Conservation (phyloP, 2,888 invertebrate species). For the Aphidoletes aphidimyza region DNA sequence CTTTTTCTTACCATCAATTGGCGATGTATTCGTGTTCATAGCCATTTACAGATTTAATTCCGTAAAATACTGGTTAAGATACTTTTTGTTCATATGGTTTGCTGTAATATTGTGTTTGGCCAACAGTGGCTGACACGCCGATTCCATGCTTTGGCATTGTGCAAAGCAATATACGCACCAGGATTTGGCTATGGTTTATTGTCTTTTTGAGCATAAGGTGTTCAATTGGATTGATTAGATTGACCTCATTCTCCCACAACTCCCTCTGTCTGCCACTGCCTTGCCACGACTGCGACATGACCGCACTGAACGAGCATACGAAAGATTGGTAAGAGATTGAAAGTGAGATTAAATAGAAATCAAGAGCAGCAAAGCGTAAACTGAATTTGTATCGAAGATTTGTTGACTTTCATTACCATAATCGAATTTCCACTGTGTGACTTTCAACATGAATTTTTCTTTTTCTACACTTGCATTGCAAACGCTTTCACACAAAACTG, state of each 20-base stretch:
- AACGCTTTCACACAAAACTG: neutral
- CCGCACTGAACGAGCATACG: neutral
- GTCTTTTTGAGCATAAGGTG: conserved; percentile 4
- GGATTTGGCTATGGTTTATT: neutral
- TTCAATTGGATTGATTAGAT: conserved; percentile 42
- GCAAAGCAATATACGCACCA: neutral
- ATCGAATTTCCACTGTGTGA: conserved; percentile 41
- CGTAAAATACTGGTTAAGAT: neutral
- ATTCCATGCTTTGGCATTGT: neutral
- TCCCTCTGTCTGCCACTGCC: too few relatives aligned
- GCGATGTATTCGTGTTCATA: too few relatives aligned
- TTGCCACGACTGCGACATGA: too few relatives aligned
- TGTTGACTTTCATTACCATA: conserved; percentile 53
- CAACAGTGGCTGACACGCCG: too few relatives aligned
- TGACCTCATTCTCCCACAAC: neutral
- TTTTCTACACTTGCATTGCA: neutral
- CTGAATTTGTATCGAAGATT: conserved; percentile 52
- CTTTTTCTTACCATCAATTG: neutral
- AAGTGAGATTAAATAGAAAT: conserved; percentile 44
- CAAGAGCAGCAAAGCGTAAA: conserved; percentile 33
- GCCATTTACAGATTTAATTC: too few relatives aligned
- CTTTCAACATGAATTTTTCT: conserved; percentile 5
- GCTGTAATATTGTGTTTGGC: too few relatives aligned
- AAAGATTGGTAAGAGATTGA: neutral
- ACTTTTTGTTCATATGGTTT: too few relatives aligned